Evolutionary conservation across 2,888 invertebrate genomes (phyloP), one percentile per base, ranked within the genome.

Genomic region (Stictocephala bisonia): DNA sequence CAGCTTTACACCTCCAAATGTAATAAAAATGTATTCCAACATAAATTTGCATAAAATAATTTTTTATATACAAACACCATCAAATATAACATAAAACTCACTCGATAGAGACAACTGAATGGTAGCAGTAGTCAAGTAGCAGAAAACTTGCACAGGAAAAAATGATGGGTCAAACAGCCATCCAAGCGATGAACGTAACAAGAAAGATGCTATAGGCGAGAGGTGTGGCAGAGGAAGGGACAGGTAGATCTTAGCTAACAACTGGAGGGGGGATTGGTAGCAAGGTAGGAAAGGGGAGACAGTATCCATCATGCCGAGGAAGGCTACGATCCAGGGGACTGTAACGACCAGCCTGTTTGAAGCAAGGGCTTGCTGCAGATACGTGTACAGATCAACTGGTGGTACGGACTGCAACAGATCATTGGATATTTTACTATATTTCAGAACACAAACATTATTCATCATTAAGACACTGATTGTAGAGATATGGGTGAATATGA

Each of bases 271-370:
- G 0, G 22, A 1, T 2, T 51, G 70, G 64, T 73, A 73, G 26
- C 35, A 15, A 3, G 60, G 48, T n/a, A 73, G 40, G 22, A 51
- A 31, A 0, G 70, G 70, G 3, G 70, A 60, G 1, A 51, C 70
- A 13, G 51, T 9, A 24, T 73, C 73, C 73, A 73, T 73, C 73
- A 73, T 73, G 0, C 70, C 73, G 0, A 73, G 53, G 51, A 51
- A 73, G 18, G 69, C 69, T 7, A 73, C 64, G 6, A 73, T 6
- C 73, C 73, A 73, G 9, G 73, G 73, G 15, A 73, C 73, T 27
- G 73, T 70, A n/a, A 70, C 31, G 15, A 66, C 51, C 27, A 73
- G 29, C 7, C 64, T 56, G 31, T 64, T 58, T 27, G 20, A 35
- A 7, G 29, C 15, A n/a, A 58, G 24, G 4, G 73, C 69, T 35